phyloP scores from a whole-genome alignment of 92 coral and sea anemone species.

The Pocillopora grandis region DNA sequence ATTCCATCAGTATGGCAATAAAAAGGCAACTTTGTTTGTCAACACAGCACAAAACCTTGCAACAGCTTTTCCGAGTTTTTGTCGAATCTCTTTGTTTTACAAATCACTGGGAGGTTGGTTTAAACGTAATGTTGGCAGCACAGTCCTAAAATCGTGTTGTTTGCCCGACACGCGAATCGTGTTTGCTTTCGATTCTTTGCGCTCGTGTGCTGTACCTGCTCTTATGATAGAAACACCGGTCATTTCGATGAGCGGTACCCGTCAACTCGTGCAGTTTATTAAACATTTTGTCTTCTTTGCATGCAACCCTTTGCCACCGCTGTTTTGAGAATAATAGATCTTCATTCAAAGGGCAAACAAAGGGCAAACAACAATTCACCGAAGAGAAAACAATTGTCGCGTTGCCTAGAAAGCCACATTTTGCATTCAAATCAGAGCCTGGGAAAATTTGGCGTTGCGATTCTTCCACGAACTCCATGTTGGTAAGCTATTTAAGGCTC shows the following conservation, averaged over 20 bases:
- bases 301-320: conserved; percentile 27
- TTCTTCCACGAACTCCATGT: not conserved
- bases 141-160: not conserved
- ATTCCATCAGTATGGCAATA: not conserved
- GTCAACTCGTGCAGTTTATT: conserved; percentile 40
- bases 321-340: conserved; percentile 17
- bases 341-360: conserved; percentile 43
- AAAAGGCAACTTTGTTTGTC: not conserved
- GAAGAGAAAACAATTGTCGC: conserved; percentile 26
- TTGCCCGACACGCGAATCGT: not conserved
- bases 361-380: conserved; percentile 44
- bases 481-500: not conserved
- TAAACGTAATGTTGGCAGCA: not conserved
- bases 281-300: conserved; percentile 34
- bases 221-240: not conserved
- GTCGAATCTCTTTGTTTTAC: conserved; percentile 17
- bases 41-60: not conserved
- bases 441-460: conserved; percentile 25
- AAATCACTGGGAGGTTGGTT: not conserved
- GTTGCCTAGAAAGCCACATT: conserved; percentile 57
- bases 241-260: not conserved
- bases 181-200: not conserved
- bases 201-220: conserved; percentile 19
- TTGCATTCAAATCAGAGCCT: conserved; percentile 17
- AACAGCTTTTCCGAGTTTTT: not conserved